Conservation (phyloP, 2,113 vertebrate genomes). For the Passer montanus region DNA sequence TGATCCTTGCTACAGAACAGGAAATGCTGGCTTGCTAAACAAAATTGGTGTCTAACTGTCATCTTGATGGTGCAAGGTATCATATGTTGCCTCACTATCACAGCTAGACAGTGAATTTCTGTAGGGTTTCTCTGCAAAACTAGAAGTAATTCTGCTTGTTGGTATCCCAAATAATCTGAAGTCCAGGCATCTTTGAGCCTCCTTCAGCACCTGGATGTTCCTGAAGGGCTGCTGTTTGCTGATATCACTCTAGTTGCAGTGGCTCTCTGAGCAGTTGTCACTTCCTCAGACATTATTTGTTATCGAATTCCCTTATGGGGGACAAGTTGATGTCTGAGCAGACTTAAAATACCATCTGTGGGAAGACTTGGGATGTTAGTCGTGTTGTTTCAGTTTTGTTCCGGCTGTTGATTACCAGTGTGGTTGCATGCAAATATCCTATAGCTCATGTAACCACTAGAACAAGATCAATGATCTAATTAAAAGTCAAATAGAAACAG, state of each 20-base stretch:
- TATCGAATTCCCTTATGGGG: neutral
- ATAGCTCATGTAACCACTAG: slow-evolving; percentile 12
- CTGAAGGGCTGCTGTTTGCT: neutral
- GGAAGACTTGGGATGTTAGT: neutral
- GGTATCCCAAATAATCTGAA: neutral
- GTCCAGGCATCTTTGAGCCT: neutral
- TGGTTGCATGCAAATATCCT: slow-evolving; percentile 30
- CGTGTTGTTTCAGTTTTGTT: neutral
- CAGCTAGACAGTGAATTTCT: neutral
- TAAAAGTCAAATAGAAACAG: slow-evolving; percentile 28
- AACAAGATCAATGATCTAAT: slow-evolving; percentile 43
- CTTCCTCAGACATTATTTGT: neutral
- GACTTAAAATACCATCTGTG: neutral
- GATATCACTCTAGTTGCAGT: neutral
- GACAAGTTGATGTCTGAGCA: neutral
- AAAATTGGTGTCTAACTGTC: neutral
- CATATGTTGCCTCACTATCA: neutral
- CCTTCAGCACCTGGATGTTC: neutral
- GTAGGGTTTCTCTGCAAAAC: neutral
- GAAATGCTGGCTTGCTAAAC: neutral
- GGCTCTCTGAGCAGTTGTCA: neutral
- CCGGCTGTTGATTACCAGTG: neutral
- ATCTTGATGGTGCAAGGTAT: neutral
- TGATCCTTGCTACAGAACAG: neutral
- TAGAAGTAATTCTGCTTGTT: neutral